phyloP scores from a whole-genome alignment of 1,140 invertebrate genomes.

The Vollenhovia emeryi region DNA sequence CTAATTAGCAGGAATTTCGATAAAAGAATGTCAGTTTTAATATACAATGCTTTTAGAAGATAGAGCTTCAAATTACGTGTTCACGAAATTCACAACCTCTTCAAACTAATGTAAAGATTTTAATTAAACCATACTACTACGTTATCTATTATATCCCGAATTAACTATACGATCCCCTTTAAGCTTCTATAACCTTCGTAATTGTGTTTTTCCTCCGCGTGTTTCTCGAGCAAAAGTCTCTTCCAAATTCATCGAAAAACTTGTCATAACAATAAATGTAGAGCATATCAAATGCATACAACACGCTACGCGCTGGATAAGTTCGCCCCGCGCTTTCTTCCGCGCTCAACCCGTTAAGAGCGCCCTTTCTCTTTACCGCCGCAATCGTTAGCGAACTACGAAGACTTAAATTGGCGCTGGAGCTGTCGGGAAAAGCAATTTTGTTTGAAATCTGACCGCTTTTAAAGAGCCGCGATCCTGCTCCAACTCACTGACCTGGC shows the following conservation, averaged over 20 bases:
- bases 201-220: not conserved
- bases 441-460: constrained; percentile 57
- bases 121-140: not conserved
- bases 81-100: not conserved
- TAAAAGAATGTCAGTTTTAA: not conserved
- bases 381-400: constrained; percentile 33
- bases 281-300: not conserved
- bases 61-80: not conserved
- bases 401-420: constrained; percentile 36
- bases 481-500: constrained; percentile 1
- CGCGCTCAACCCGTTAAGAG: not conserved
- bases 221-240: not conserved
- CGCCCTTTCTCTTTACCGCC: not conserved
- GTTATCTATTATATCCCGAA: not conserved
- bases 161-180: not conserved
- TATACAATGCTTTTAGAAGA: not conserved
- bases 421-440: constrained; percentile 37
- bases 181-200: not conserved
- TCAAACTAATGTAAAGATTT: not conserved
- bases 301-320: not conserved
- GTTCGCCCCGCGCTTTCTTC: not conserved
- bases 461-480: constrained; percentile 41
- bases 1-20: not conserved
- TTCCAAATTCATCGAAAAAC: not conserved
- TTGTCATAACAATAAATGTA: not conserved